Conservation (phyloP, 1,140 invertebrate genomes). For the Uloborus diversus region DNA sequence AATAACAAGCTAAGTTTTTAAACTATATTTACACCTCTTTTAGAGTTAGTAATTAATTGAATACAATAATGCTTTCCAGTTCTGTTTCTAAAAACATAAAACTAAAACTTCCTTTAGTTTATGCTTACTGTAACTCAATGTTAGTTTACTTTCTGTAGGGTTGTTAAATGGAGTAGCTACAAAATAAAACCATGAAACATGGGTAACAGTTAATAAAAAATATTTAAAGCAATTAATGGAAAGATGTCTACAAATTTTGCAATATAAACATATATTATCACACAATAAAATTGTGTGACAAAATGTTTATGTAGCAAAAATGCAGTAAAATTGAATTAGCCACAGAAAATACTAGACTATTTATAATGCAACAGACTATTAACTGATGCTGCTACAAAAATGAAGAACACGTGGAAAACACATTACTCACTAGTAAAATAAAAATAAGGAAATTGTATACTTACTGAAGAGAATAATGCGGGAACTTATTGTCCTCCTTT, state of each 20-base stretch:
- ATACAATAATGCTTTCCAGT: background rate
- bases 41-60: background rate
- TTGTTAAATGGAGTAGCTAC: no score
- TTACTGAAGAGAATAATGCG: conserved; percentile 16
- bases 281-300: background rate
- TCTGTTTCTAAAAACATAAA: background rate
- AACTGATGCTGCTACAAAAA: background rate
- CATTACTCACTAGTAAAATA: no score
- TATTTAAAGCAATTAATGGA: no score
- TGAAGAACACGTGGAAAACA: background rate
- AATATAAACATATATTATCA: background rate
- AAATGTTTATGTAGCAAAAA: background rate
- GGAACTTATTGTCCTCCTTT: background rate
- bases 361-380: background rate
- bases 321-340: background rate
- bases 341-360: background rate
- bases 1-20: background rate
- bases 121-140: no score
- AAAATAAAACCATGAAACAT: no score
- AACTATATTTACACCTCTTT: background rate
- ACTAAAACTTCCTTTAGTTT: no score
- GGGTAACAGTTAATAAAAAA: no score
- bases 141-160: no score
- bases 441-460: background rate
- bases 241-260: no score